Base-by-base conservation (phyloP, 1,140 invertebrate genomes). In the Ylistrum balloti region DNA sequence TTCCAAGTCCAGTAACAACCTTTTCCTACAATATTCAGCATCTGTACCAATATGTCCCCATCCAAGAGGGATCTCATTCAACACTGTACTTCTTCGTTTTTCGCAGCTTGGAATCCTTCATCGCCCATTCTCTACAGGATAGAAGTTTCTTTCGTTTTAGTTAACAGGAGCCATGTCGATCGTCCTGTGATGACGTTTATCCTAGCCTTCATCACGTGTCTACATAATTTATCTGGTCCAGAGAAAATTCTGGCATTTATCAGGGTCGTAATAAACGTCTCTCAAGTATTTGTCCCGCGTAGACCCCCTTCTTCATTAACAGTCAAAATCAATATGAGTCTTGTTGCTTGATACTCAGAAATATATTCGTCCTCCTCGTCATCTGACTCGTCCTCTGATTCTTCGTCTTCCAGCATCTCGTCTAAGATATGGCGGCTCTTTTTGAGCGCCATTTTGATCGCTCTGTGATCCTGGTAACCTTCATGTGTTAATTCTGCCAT, bases 41-140 rank as follows among this genome's bases (percentile, higher is more conserved):
- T n/a, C n/a, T n/a, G n/a, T n/a, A n/a, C n/a, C n/a, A n/a, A n/a
- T n/a, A n/a, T n/a, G n/a, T n/a, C n/a, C n/a, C n/a, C n/a, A n/a
- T n/a, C n/a, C n/a, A n/a, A n/a, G n/a, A n/a, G n/a, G n/a, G n/a
- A n/a, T n/a, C n/a, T n/a, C n/a, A n/a, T n/a, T n/a, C n/a, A n/a
- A n/a, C n/a, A n/a, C n/a, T n/a, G n/a, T n/a, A n/a, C n/a, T n/a
- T n/a, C n/a, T n/a, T n/a, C n/a, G n/a, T n/a, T n/a, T n/a, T n/a
- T n/a, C n/a, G n/a, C n/a, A n/a, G n/a, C n/a, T n/a, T n/a, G n/a
- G n/a, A n/a, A n/a, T n/a, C n/a, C n/a, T n/a, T n/a, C n/a, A n/a
- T n/a, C n/a, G n/a, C n/a, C n/a, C 90, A 91, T 88, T 38, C 45
- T 90, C 89, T 56, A 90, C 89, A 87, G 88, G 10, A 90, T 28